Evolutionary conservation across 2,797 vertebrate species (phyloP).

Genomic region (Tiaroga cobitis): DNA sequence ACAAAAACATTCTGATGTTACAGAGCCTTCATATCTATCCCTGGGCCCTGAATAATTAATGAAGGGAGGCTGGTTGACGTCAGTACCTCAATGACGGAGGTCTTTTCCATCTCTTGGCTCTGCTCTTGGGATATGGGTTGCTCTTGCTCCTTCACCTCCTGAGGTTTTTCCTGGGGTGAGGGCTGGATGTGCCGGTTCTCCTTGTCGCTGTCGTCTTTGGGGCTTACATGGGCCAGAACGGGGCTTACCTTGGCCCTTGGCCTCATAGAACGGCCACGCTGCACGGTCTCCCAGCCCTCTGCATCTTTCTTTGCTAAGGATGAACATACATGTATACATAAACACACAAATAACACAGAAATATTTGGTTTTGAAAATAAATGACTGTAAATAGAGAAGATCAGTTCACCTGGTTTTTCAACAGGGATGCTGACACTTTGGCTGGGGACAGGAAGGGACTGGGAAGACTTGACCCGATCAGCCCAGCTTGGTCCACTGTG

Average conservation of each 20-base stretch:
- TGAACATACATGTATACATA: neutral
- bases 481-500: slow-evolving; percentile 94
- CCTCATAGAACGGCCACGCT: slow-evolving; percentile 91
- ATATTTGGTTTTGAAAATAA: neutral
- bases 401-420: slow-evolving; percentile 79
- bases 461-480: slow-evolving; percentile 92
- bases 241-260: slow-evolving; percentile 85
- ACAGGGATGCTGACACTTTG: slow-evolving; percentile 65
- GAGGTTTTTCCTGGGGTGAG: slow-evolving; percentile 61
- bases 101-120: slow-evolving; percentile 65
- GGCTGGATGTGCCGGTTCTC: slow-evolving; percentile 74
- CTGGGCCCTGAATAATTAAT: slow-evolving; percentile 74
- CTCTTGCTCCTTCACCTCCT: slow-evolving; percentile 59
- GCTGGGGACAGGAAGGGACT: slow-evolving; percentile 71
- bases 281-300: slow-evolving; percentile 97
- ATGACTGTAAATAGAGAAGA: neutral
- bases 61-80: slow-evolving; percentile 64
- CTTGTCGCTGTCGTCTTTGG: slow-evolving; percentile 84
- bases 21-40: slow-evolving; percentile 57
- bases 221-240: slow-evolving; percentile 67
- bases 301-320: slow-evolving; percentile 87
- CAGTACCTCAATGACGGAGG: slow-evolving; percentile 77
- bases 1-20: slow-evolving; percentile 73
- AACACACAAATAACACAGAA: neutral
- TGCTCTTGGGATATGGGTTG: slow-evolving; percentile 59